These are phyloP conservation scores for Pipistrellus pipistrellus DNA, from an alignment of 2,797 vertebrate genomes.

Conservation along the genomic window DNA sequence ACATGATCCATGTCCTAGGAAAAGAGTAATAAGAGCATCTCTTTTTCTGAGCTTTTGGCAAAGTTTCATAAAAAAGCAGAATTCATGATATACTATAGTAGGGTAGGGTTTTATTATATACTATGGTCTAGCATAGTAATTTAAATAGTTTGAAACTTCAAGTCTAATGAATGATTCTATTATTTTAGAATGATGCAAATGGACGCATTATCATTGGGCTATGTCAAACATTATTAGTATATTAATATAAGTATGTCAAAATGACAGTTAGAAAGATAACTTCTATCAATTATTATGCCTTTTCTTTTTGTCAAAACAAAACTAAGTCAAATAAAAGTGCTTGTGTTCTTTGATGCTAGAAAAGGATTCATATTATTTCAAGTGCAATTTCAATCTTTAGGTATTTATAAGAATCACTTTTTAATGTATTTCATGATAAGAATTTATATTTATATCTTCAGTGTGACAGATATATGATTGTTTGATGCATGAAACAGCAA, in stretches of 20 bases:
- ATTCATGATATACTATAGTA: not conserved
- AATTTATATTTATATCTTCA: slow-evolving; percentile 77
- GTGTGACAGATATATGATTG: slow-evolving; percentile 67
- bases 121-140: not conserved
- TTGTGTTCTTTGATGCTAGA: slow-evolving; percentile 49
- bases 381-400: slow-evolving; percentile 73
- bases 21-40: not conserved
- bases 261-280: slow-evolving; percentile 64
- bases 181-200: slow-evolving; percentile 60
- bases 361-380: slow-evolving; percentile 63
- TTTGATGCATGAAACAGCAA: slow-evolving; percentile 78
- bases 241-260: slow-evolving; percentile 75
- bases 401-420: slow-evolving; percentile 64
- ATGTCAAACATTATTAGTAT: slow-evolving; percentile 68
- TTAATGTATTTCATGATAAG: slow-evolving; percentile 59
- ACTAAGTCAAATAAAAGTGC: slow-evolving; percentile 25
- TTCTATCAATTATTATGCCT: slow-evolving; percentile 55
- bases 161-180: slow-evolving; percentile 61
- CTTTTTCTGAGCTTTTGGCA: not conserved
- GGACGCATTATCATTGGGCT: slow-evolving; percentile 48
- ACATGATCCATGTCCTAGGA: not conserved
- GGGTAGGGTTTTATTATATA: not conserved
- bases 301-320: slow-evolving; percentile 54
- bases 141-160: slow-evolving; percentile 42
- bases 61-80: not conserved